Evolutionary conservation across 2,113 vertebrate genomes (phyloP), one percentile per base, ranked within the genome.

Genomic region (Ranitomeya variabilis): DNA sequence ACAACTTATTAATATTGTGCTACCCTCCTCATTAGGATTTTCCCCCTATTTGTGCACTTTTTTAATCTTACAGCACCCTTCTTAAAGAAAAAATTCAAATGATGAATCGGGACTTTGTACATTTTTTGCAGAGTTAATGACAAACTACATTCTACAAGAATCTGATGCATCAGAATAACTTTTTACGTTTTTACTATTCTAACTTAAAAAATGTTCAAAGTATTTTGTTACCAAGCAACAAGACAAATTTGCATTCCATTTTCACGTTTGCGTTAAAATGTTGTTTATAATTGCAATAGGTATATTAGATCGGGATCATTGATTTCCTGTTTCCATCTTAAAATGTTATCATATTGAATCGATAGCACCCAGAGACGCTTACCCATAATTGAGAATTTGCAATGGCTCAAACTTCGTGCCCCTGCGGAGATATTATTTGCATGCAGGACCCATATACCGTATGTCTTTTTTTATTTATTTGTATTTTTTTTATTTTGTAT

Each of bases 241-340:
- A 57, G 69, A 88, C 87, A 88, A 88, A 88, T 88, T 66, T 26
- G 55, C 21, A 76, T 88, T 88, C 83, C 31, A 88, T 88, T 83
- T 88, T 88, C 59, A 88, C 57, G 62, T 88, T 82, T 88, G 73
- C 87, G 83, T 88, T 87, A 87, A 82, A 81, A 82, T 82, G 66
- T 82, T 66, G 57, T 77, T 83, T 88, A 77, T 83, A 88, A 88
- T 88, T 88, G 87, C 83, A 77, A 57, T 83, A 88, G 80, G 83
- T 88, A 69, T 76, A 59, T 83, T n/a, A 82, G 80, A 88, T 76
- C 52, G 57, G 69, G 86, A 82, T 71, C 79, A 87, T 82, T 87
- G 66, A 87, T 87, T 87, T 87, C 67, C 79, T 82, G 54, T 37
- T 69, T 80, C 87, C 77, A 83, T 88, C 62, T 74, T 51, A 81